Evolutionary conservation across 2,888 invertebrate species (phyloP), one percentile per base, ranked within the genome.

Genomic region (Noctua fimbriata): DNA sequence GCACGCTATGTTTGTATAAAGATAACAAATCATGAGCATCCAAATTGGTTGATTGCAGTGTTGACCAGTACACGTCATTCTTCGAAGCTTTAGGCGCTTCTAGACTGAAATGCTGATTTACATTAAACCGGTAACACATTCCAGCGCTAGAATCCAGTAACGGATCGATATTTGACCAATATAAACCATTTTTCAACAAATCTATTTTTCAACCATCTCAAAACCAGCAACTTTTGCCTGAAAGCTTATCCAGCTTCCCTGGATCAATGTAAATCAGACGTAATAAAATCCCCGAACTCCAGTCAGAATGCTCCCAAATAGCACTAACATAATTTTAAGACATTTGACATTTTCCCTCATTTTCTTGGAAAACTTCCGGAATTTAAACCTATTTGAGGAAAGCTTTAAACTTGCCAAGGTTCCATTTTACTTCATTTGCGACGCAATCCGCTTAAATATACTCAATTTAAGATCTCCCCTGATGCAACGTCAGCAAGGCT

Each of bases 341-440:
- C 21, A 4, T 49, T 24, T 82, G 69, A 65, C 32, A 81, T 70
- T 69, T 66, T 58, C 41, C 5, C 6, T 76, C 6, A 69, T 7
- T 70, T 66, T 58, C 66, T 58, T 70, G 2, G 24, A 82, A 82
- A 71, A 21, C 44, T 70, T 76, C 49, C 49, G 18, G n/a, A 82
- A 66, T 82, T 76, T n/a, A 52, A 76, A 76, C 16, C 18, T n/a
- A 60, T 82, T 81, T 67, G 70, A 60, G 36, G 21, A 76, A 70
- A 58, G 58, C 58, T 52, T 60, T 32, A 81, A 69, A 67, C 58
- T 67, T 66, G 10, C n/a, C 41, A 14, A n/a, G 55, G 36, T 69
- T 12, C n/a, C 63, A 63, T 76, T 81, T 76, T 41, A 55, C 32
- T 70, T 76, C 32, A 65, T 65, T 81, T 81, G 7, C 21, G 69